Evolutionary conservation across 2,888 invertebrate species (phyloP), one percentile per base, ranked within the genome.

Genomic region (Acrobeloides nanus): DNA sequence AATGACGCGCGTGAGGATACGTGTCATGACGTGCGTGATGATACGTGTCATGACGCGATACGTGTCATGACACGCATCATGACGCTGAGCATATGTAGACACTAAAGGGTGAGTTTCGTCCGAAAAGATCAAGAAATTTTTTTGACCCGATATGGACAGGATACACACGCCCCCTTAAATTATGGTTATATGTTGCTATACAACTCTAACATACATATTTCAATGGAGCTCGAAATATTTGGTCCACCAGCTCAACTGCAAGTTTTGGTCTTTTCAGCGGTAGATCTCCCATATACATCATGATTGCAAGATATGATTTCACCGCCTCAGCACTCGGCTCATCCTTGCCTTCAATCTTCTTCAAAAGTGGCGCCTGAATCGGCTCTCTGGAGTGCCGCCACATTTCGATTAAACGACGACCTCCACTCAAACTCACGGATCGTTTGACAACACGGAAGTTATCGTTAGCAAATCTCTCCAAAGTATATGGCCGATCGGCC

Each of bases 261-360:
- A 37, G 18, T 15, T 23, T 23, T 10, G 45, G 35, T 31, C 92
- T 81, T 70, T 90, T 88, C 1, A 89, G 89, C n/a, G 45, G 95
- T 50, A 93, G 80, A 75, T 99, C 97, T 0, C 95, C 92, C 92
- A 95, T 97, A 75, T 97, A 97, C 75, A 95, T 97, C 27, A 81
- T 73, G 40, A 80, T 76, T 48, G 73, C 73, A 27, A 75, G 56
- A 65, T 76, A 79, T 51, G 75, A 73, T 51, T 71, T 59, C 58
- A 77, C 72, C 10, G 77, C 76, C 42, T 76, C 76, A 31, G 74
- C 66, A 26, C 72, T 68, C 15, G 76, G 72, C 41, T 79, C 95
- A 37, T 77, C 76, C 76, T 93, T 92, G 56, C 60, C 85, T 48
- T 86, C 81, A 38, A 97, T 77, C 76, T 95, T 95, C 68, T 89